These are phyloP conservation scores for Pantherophis guttatus DNA, from an alignment of 2,113 vertebrate species.

Conservation along the genomic window DNA sequence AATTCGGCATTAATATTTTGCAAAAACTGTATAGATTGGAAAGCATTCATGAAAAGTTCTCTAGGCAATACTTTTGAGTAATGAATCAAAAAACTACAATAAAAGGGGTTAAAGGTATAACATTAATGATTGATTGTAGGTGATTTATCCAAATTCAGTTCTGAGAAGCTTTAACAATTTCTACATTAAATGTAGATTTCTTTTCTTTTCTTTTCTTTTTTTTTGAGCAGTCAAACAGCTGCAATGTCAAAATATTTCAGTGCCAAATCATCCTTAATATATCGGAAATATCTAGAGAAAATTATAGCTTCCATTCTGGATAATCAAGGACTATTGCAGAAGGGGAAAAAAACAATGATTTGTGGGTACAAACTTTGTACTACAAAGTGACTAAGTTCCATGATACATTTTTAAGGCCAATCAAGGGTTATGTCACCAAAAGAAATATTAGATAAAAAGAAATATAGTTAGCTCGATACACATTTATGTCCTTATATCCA, in stretches of 20 bases:
- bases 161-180: slow-evolving; percentile 3
- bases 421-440: background rate
- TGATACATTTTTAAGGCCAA: background rate
- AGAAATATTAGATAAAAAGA: background rate
- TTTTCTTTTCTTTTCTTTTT: background rate
- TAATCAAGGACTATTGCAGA: background rate
- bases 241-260: background rate
- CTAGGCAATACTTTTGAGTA: background rate
- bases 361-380: background rate
- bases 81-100: background rate
- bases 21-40: background rate
- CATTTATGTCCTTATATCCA: background rate
- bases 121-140: background rate
- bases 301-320: background rate
- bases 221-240: background rate
- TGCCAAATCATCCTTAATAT: background rate
- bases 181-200: background rate
- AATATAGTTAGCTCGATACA: background rate
- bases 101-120: background rate
- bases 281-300: background rate
- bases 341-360: background rate
- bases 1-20: background rate
- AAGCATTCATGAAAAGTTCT: slow-evolving; percentile 5
- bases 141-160: slow-evolving; percentile 1
- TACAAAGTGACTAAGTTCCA: background rate